Evolutionary conservation across 1,140 invertebrate genomes (phyloP), one percentile per base, ranked within the genome.

Genomic region (Agraylea sexmaculata): DNA sequence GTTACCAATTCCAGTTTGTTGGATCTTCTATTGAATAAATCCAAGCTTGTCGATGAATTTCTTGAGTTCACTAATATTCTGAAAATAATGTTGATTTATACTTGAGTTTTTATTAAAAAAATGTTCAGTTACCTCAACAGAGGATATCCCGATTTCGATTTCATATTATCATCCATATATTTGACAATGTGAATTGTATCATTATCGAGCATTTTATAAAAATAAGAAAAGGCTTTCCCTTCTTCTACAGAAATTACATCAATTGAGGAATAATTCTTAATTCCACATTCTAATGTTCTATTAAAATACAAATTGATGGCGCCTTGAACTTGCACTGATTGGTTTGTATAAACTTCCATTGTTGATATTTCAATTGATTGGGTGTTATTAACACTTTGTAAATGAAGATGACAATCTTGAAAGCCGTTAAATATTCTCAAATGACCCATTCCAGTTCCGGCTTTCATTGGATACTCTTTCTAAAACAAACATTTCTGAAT

Each of bases 401-500:
- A 43, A 19, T 36, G 13, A 28, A 49, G 13, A 13, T 49, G 28
- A 20, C 47, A 49, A 12, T 27, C 2, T 13, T 42, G 32, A 8
- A 33, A 41, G 13, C 47, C 43, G 17, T 49, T 87, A 50, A 75
- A 80, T 37, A 86, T 59, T 41, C 78, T 68, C 27, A 86, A 33
- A 54, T 83, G 78, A 1, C 66, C 61, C 15, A 72, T 49, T 17
- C 68, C 69, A 16, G 44, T 12, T n/a, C 57, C 50, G 10, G 83
- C 74, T 27, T 76, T 40, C 8, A 69, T 50, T 2, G 79, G 71
- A 55, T 81, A 75, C 3, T 77, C 78, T 53, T 58, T 55, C 71
- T 78, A 53, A 1, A 59, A 60, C 51, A 41, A 45, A 36, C 50
- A 41, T 23, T 25, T 37, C 31, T 25, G 6, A 17, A 34, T 15